Conservation (phyloP, 2,797 vertebrate genomes). For the Eptatretus atami region DNA sequence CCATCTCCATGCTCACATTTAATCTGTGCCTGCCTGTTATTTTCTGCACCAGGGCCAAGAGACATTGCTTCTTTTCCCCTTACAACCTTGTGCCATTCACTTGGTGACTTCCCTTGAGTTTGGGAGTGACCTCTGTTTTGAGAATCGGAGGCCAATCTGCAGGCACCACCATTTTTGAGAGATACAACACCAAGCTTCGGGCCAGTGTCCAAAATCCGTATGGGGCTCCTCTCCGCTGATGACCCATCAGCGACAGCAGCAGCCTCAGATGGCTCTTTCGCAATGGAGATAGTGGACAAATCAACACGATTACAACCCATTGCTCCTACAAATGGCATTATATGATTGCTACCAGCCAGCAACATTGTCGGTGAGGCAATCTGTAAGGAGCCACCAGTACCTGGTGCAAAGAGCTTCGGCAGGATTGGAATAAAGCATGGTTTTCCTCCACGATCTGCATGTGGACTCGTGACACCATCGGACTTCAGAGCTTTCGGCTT, state of each 20-base stretch:
- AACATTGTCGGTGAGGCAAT: constrained; percentile 63
- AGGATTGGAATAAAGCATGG: constrained; percentile 81
- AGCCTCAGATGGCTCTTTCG: background rate
- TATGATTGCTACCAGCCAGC: constrained; percentile 61
- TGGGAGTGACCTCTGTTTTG: too few species aligned
- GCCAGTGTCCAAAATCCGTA: too few species aligned
- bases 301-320: background rate
- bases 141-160: too few species aligned
- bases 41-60: too few species aligned
- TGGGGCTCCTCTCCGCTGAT: too few species aligned
- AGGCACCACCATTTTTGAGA: too few species aligned
- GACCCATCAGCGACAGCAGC: background rate
- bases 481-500: constrained; percentile 14
- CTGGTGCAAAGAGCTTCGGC: constrained; percentile 51
- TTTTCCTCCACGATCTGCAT: constrained; percentile 46
- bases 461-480: constrained; percentile 33
- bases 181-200: too few species aligned
- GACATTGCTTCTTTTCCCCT: too few species aligned
- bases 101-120: too few species aligned
- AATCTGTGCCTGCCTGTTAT: too few species aligned
- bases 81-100: too few species aligned
- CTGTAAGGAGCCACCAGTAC: constrained; percentile 21
- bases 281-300: background rate
- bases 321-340: constrained; percentile 50
- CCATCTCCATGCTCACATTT: too few species aligned